phyloP scores from a whole-genome alignment of 2,113 vertebrate genomes.

The Aphelocoma coerulescens region DNA sequence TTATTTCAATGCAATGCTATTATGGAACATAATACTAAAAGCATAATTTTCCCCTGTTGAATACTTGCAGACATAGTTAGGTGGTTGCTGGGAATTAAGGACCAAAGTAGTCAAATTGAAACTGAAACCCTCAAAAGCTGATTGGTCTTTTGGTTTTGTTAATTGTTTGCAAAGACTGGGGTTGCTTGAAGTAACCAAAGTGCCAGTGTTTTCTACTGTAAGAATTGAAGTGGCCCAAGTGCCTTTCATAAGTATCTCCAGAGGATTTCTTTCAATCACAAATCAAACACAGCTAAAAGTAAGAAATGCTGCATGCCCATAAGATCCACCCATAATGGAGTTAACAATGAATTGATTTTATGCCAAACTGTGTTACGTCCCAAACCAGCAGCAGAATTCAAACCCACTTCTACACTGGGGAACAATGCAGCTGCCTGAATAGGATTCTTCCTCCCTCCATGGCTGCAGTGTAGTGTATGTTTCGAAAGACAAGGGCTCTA shows the following conservation, averaged over 20 bases:
- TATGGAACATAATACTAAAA: not conserved
- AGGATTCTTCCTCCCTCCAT: not conserved
- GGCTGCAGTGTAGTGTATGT: not conserved
- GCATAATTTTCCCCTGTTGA: not conserved
- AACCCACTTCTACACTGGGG: not conserved
- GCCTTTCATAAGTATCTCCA: not conserved
- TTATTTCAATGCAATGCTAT: not conserved
- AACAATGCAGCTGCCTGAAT: constrained; percentile 4
- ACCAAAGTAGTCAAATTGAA: not conserved
- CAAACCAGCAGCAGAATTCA: constrained; percentile 37
- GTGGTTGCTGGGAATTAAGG: not conserved
- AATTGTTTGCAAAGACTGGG: not conserved
- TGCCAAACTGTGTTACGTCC: constrained; percentile 32
- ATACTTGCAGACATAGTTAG: not conserved
- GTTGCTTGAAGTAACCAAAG: not conserved
- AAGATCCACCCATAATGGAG: constrained; percentile 33
- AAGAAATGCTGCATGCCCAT: not conserved
- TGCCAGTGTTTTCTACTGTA: not conserved
- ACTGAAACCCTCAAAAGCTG: not conserved
- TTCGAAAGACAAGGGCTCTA: not conserved
- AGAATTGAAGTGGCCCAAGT: not conserved
- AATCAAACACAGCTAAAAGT: not conserved
- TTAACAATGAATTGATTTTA: constrained; percentile 49
- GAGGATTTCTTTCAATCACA: constrained; percentile 8
- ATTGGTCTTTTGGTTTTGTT: not conserved